Evolutionary conservation across 2,797 vertebrate genomes (phyloP), one percentile per base, ranked within the genome.

Genomic region (Orientallactaga sibirica): DNA sequence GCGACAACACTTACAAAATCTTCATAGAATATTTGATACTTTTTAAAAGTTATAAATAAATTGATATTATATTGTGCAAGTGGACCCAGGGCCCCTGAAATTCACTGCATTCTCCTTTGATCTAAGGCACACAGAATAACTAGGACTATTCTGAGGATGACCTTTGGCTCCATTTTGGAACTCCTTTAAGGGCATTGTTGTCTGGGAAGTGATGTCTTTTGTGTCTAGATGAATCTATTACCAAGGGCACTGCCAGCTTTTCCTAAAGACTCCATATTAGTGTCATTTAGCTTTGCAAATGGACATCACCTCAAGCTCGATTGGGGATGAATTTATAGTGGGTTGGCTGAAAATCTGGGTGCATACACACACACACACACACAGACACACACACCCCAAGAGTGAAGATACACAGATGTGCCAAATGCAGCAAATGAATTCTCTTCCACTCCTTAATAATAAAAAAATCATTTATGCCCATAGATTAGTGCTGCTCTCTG

Each of bases 261-360:
- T 97, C 37, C 82, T 93, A 97, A 96, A 0, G 74, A 90, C 43
- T 66, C 12, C 52, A 33, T 27, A 86, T 94, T 96, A 81, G 22
- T 94, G 20, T 66, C 19, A 29, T n/a, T 90, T 86, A 61, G 66
- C 78, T 97, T 93, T 94, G 81, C 92, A 95, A 97, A 97, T 88
- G 92, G 93, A 96, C 82, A 93, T 96, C 94, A 84, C 88, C 95
- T 94, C 92, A 93, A 96, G 92, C n/a, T 88, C 96, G 84, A 97
- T 85, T 80, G 2, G 68, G 96, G 94, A 95, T 92, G 81, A 96
- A 97, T 97, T 95, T 94, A 86, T 43, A 93, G 71, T 94, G 79
- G 92, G 90, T 88, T 95, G 95, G 95, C 86, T 94, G 90, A 85
- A 96, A 92, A 41, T 95, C 78, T 95, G 82, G 90, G 52, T 88